Percentiles rank a stretch among this genome's conserved stretches.
These are phyloP conservation scores for Phoenicopterus ruber DNA, from an alignment of 2,113 vertebrate species.

Conservation along the genomic window DNA sequence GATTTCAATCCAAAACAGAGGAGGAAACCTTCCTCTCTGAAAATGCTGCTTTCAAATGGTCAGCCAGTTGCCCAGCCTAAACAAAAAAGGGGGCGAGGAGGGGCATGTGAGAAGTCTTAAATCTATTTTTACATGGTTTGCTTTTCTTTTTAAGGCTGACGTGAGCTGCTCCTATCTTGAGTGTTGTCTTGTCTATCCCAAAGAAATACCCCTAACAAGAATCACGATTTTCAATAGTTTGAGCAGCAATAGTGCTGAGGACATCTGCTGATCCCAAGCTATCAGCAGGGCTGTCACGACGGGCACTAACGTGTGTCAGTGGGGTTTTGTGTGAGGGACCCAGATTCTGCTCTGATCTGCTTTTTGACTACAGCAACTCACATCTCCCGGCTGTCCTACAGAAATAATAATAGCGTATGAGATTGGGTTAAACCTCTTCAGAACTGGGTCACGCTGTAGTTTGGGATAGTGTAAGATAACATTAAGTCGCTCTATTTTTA, in stretches of 20 bases:
- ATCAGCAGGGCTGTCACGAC: rapidly evolving
- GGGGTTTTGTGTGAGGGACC: not conserved
- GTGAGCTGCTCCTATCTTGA: not conserved
- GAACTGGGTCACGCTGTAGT: not conserved
- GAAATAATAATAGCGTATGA: not conserved
- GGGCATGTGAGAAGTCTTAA: not conserved
- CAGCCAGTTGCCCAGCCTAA: not conserved
- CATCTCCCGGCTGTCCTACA: not conserved
- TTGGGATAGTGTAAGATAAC: not conserved
- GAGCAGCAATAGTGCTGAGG: not conserved
- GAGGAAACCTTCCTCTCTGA: not conserved
- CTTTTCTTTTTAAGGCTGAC: not conserved
- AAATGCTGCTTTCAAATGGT: not conserved
- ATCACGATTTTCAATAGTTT: not conserved
- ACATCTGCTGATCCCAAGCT: not conserved
- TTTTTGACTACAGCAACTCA: not conserved
- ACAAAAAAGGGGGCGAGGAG: rapidly evolving
- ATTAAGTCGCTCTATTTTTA: not conserved
- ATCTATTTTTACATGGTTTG: not conserved
- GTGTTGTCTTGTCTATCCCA: not conserved
- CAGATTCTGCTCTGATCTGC: not conserved
- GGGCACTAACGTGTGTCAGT: rapidly evolving
- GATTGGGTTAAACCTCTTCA: not conserved
- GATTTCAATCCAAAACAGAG: not conserved
- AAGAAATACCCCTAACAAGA: not conserved